These are phyloP conservation scores for Alouatta palliata DNA, from an alignment of 2,113 vertebrate species.

Conservation along the genomic window DNA sequence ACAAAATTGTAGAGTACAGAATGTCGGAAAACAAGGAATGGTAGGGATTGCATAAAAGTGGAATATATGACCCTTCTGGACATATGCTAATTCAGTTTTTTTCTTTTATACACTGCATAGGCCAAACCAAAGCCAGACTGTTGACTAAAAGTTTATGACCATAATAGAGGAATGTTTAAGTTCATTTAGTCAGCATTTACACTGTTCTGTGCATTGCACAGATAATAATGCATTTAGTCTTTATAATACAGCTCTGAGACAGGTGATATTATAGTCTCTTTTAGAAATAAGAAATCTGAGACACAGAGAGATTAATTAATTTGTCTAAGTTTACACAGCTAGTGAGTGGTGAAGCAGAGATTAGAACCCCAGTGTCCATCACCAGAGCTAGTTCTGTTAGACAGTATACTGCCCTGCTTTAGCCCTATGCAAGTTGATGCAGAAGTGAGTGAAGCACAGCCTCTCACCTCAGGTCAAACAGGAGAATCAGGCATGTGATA, in stretches of 20 bases:
- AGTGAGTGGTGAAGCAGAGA: not conserved
- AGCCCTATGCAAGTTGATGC: not conserved
- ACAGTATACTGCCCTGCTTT: not conserved
- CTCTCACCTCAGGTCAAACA: not conserved
- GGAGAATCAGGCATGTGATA: not conserved
- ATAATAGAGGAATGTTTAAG: not conserved
- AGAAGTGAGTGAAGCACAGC: not conserved
- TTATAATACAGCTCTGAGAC: not conserved
- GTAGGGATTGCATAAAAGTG: not conserved
- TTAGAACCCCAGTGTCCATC: not conserved
- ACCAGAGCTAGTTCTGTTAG: not conserved
- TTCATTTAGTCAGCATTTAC: not conserved
- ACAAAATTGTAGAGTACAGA: not conserved
- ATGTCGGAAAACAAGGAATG: not conserved
- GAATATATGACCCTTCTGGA: not conserved
- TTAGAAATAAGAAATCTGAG: not conserved
- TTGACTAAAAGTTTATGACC: not conserved
- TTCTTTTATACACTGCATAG: not conserved
- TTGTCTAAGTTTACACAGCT: not conserved
- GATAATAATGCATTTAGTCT: not conserved
- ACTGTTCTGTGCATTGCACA: not conserved
- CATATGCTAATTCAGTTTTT: not conserved
- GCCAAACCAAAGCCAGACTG: not conserved
- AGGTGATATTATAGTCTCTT: not conserved
- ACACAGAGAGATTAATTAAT: not conserved